A percentile compares a stretch with the other conserved stretches of the same genome.
These are phyloP conservation scores for Drosophila busckii DNA, from an alignment of 1,140 invertebrate species.

Conservation along the genomic window DNA sequence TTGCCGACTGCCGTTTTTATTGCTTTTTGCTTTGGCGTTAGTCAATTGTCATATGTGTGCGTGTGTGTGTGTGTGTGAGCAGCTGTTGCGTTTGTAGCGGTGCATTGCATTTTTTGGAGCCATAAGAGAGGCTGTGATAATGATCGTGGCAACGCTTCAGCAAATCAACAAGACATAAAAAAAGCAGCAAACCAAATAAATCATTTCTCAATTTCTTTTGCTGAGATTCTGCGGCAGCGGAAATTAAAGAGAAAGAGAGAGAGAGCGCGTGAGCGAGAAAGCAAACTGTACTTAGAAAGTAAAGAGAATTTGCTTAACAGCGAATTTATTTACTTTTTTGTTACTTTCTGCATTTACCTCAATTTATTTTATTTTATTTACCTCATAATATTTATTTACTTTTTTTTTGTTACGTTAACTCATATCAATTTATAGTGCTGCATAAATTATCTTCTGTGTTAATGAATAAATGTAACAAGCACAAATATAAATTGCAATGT, in stretches of 20 bases:
- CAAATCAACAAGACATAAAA: constrained; percentile 13
- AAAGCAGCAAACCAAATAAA: constrained; percentile 6
- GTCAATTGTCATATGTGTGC: constrained; percentile 32
- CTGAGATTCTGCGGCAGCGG: background rate
- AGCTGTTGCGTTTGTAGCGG: background rate
- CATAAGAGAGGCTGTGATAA: constrained; percentile 38
- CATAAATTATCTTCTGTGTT: constrained; percentile 8
- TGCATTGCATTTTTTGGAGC: constrained; percentile 21
- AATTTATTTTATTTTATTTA: background rate
- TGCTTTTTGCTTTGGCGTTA: constrained; percentile 55
- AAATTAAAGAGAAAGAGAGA: background rate
- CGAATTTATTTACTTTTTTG: no score
- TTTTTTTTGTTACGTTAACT: background rate
- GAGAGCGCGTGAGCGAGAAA: background rate
- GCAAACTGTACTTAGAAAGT: no score
- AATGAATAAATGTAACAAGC: constrained; percentile 23
- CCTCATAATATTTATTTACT: background rate
- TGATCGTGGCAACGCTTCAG: constrained; percentile 47
- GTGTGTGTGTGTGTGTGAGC: constrained; percentile 9
- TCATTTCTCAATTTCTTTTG: background rate
- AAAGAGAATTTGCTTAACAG: no score
- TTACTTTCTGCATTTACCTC: background rate
- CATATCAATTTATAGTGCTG: no score
- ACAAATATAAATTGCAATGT: constrained; percentile 40
- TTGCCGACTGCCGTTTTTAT: constrained; percentile 33